These are phyloP conservation scores for Menura novaehollandiae DNA, from an alignment of 2,113 vertebrate genomes.

Conservation along the genomic window DNA sequence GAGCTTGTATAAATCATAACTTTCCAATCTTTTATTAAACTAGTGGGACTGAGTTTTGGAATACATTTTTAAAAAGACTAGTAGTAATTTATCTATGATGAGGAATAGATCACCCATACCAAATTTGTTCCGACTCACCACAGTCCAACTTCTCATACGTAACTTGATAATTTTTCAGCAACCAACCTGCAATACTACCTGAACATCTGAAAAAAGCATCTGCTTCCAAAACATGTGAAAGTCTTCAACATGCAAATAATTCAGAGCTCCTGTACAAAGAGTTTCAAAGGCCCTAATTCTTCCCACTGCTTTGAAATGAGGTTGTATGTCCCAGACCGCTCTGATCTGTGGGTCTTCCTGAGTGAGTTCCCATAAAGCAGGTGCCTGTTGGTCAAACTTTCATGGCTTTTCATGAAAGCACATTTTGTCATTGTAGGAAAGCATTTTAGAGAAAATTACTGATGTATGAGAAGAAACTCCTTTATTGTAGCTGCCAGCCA, in stretches of 20 bases:
- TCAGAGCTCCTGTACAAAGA: neutral
- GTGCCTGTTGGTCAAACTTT: neutral
- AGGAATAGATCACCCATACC: conserved; percentile 35
- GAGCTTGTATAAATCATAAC: conserved; percentile 45
- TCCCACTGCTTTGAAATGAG: neutral
- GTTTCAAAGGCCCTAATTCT: neutral
- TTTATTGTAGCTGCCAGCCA: neutral
- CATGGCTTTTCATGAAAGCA: neutral
- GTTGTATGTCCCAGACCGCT: neutral
- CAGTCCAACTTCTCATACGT: conserved; percentile 41
- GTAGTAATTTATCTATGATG: conserved; percentile 25
- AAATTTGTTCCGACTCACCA: conserved; percentile 43
- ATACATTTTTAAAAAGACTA: conserved; percentile 14
- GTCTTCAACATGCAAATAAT: neutral
- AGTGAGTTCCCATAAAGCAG: neutral
- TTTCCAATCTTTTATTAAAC: conserved; percentile 65
- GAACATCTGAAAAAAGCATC: neutral
- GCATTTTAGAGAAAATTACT: neutral
- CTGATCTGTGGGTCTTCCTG: neutral
- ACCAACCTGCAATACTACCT: neutral
- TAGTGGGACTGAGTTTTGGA: conserved; percentile 43
- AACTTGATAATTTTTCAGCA: conserved; percentile 54
- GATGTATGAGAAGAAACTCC: neutral
- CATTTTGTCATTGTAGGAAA: neutral
- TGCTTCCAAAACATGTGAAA: neutral